phyloP scores from a whole-genome alignment of 2,113 vertebrate species.

The Desmodus rotundus region DNA sequence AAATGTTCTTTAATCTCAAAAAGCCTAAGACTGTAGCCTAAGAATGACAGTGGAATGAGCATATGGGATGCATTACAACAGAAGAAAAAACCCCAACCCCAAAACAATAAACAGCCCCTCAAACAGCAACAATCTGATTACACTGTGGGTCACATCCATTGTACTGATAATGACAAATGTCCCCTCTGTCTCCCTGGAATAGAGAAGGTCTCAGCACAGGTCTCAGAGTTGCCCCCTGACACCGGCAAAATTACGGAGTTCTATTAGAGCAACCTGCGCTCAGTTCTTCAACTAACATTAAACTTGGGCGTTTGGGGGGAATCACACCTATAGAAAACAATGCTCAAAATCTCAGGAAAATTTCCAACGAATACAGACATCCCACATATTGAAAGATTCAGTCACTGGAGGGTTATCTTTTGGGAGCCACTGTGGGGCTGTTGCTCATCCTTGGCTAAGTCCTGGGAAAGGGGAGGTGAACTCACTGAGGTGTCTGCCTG shows the following conservation, averaged over 20 bases:
- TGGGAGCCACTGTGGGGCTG: neutral
- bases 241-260: neutral
- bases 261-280: neutral
- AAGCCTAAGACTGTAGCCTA: neutral
- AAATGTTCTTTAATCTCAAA: neutral
- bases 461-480: neutral
- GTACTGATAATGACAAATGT: neutral
- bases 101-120: neutral
- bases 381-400: neutral
- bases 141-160: neutral
- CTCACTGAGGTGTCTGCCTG: neutral
- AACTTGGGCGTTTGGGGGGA: neutral
- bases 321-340: neutral
- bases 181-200: neutral
- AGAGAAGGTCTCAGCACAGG: neutral
- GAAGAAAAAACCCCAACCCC: neutral
- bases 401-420: neutral
- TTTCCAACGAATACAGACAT: neutral
- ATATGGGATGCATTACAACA: neutral
- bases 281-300: neutral
- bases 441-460: neutral
- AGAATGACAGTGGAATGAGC: constrained; percentile 13
- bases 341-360: neutral
- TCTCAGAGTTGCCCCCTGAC: neutral
- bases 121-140: neutral